phyloP scores from a whole-genome alignment of 2,113 vertebrate species.

The Coreoperca whiteheadi region DNA sequence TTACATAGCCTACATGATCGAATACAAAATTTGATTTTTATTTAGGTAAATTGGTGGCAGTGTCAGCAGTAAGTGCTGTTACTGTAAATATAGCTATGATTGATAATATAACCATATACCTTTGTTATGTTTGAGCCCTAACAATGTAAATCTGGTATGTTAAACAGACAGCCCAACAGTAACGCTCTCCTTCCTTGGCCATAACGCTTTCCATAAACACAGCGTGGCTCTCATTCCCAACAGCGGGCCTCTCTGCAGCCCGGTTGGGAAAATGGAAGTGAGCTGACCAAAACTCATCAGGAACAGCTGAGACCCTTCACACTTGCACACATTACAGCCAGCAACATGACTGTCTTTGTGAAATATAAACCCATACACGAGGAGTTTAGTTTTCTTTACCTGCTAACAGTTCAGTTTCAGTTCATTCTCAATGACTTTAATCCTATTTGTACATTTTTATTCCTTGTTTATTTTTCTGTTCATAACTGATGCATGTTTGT shows the following conservation, averaged over 20 bases:
- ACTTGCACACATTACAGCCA: conserved; percentile 5
- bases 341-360: conserved; percentile 10
- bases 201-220: conserved; percentile 51
- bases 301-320: background rate
- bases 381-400: background rate
- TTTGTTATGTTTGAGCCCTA: conserved; percentile 7
- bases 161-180: background rate
- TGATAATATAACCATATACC: background rate
- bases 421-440: background rate
- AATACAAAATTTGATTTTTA: background rate
- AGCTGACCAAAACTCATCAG: background rate
- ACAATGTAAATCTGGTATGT: conserved; percentile 6
- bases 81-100: background rate
- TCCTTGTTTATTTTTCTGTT: background rate
- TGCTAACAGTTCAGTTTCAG: background rate
- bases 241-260: conserved; percentile 36
- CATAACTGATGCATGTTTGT: background rate
- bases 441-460: background rate
- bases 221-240: conserved; percentile 17
- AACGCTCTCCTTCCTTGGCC: background rate
- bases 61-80: background rate
- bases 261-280: conserved; percentile 23
- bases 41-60: background rate
- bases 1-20: background rate
- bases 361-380: background rate